phyloP scores from a whole-genome alignment of 1,140 invertebrate species.

The Matsumurasca onukii region DNA sequence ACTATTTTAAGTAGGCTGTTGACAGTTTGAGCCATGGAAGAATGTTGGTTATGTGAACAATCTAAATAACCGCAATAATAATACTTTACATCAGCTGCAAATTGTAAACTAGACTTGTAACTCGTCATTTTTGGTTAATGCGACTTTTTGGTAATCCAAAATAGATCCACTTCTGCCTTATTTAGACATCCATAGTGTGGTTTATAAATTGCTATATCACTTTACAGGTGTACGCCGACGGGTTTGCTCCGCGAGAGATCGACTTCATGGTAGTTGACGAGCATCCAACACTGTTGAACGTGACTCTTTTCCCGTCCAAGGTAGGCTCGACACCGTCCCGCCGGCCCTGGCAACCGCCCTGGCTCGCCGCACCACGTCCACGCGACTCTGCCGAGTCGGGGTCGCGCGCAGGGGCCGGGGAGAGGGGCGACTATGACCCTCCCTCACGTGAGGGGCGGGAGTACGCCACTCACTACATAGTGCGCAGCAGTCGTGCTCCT shows the following conservation, averaged over 20 bases:
- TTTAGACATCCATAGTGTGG: too few species aligned
- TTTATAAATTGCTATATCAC: neutral
- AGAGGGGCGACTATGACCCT: constrained; percentile 38
- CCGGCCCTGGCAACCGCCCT: constrained; percentile 41
- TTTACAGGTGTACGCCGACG: constrained; percentile 76
- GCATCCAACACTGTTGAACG: constrained; percentile 80
- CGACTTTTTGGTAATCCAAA: too few species aligned
- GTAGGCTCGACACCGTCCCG: constrained; percentile 52
- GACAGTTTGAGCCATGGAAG: neutral
- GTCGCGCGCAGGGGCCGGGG: constrained; percentile 30
- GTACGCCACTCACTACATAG: too few species aligned
- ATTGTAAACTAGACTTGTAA: neutral
- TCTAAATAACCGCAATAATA: neutral
- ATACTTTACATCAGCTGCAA: neutral
- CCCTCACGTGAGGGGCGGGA: constrained; percentile 44
- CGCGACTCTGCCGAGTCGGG: constrained; percentile 12
- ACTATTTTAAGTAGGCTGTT: neutral
- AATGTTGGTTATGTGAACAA: neutral
- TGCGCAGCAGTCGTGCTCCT: too few species aligned
- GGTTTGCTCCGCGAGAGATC: constrained; percentile 75
- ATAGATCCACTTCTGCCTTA: too few species aligned
- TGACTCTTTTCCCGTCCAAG: constrained; percentile 78
- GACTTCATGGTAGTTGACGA: constrained; percentile 85
- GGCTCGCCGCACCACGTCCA: constrained; percentile 34
- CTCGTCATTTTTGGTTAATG: too few species aligned